Percentiles rank a stretch among this genome's conserved stretches.
Conservation (phyloP, 2,888 invertebrate genomes). For the Patella ulyssiponensis region DNA sequence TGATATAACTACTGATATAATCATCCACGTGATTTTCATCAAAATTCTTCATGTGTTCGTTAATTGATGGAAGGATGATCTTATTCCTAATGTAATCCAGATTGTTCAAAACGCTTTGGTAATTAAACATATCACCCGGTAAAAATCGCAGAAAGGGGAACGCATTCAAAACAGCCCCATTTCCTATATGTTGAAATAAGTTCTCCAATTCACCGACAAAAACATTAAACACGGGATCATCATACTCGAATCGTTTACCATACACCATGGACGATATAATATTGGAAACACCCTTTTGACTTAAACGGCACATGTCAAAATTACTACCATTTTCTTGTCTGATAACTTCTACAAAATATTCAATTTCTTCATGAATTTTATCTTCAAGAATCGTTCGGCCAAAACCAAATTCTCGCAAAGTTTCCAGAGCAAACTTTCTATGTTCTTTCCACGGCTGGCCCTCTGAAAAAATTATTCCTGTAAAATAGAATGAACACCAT, state of each 20-base stretch:
- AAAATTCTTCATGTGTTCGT: too few relatives aligned
- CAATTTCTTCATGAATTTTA: constrained; percentile 38
- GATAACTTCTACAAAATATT: constrained; percentile 26
- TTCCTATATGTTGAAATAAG: too few relatives aligned
- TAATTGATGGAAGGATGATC: too few relatives aligned
- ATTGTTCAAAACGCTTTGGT: too few relatives aligned
- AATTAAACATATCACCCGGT: too few relatives aligned
- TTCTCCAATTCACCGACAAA: constrained; percentile 20
- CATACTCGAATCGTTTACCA: constrained; percentile 32
- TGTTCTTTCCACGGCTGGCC: constrained; percentile 39
- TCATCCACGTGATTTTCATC: too few relatives aligned
- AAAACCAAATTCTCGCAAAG: constrained; percentile 43
- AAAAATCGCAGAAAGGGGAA: too few relatives aligned
- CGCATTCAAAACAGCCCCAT: too few relatives aligned
- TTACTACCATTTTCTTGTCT: constrained; percentile 20
- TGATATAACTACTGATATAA: too few relatives aligned
- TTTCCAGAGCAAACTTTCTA: constrained; percentile 37
- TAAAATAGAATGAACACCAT: too few relatives aligned
- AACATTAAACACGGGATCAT: constrained; percentile 29
- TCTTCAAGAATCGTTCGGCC: constrained; percentile 35
- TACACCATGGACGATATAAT: constrained; percentile 30
- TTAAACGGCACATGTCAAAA: constrained; percentile 30
- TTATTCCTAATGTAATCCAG: too few relatives aligned
- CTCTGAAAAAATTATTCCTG: too few relatives aligned
- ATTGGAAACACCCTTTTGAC: constrained; percentile 35